These are phyloP conservation scores for Neolamprologus toae DNA, from an alignment of 2,113 vertebrate species.

Conservation along the genomic window DNA sequence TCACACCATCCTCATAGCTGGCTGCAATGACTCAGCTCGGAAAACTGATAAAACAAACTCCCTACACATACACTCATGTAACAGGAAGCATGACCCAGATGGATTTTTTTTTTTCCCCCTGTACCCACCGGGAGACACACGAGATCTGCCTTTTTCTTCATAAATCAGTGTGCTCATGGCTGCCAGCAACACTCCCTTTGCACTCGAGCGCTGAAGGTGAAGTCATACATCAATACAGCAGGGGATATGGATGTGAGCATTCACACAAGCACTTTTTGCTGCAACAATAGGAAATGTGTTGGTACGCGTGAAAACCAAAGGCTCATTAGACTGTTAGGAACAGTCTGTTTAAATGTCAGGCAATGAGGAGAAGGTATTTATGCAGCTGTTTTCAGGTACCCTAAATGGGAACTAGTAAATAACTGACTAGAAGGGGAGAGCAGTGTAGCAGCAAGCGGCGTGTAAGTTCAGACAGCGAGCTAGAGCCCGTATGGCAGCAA, in stretches of 20 bases:
- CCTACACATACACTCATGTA: not conserved
- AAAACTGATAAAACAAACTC: conserved; percentile 19
- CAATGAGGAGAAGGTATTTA: not conserved
- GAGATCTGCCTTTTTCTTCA: conserved; percentile 36
- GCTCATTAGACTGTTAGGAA: not conserved
- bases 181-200: not conserved
- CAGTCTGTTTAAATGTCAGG: not conserved
- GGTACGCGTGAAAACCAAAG: not conserved
- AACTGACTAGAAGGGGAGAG: not conserved
- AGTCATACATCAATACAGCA: conserved; percentile 36
- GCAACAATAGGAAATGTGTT: not conserved
- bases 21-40: conserved; percentile 58
- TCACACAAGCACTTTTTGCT: not conserved
- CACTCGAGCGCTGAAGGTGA: conserved; percentile 29
- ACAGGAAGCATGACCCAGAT: conserved; percentile 48
- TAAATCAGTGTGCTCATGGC: conserved; percentile 24
- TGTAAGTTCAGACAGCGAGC: not conserved
- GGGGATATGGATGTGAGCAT: not conserved
- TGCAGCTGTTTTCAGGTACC: not conserved
- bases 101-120: conserved; percentile 3
- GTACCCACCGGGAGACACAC: conserved; percentile 9
- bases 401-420: not conserved
- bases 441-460: not conserved
- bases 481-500: conserved; percentile 19
- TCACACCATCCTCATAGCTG: conserved; percentile 20